Percentiles rank a stretch among this genome's conserved stretches.
Conservation (phyloP, 2,888 invertebrate genomes). For the Steinernema hermaphroditum region DNA sequence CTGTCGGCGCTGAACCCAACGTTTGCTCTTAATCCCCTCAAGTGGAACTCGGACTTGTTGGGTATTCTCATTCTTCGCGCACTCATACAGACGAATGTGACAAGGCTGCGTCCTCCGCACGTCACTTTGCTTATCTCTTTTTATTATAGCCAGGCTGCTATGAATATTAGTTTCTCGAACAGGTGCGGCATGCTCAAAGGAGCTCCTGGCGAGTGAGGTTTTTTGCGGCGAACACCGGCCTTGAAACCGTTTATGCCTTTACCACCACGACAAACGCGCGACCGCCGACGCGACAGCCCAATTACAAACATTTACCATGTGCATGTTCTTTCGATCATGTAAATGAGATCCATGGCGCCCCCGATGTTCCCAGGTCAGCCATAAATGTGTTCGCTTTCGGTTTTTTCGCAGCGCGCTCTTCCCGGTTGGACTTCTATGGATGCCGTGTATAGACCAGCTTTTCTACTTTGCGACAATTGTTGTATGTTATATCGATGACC, state of each 20-base stretch:
- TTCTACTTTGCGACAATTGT: no score
- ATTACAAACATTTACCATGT: constrained; percentile 28
- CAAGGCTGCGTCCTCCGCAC: constrained; percentile 1
- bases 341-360: neutral
- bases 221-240: constrained; percentile 14
- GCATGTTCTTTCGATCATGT: neutral
- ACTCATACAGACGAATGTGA: constrained; percentile 6
- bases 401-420: no score
- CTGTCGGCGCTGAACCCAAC: constrained; percentile 3
- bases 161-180: neutral
- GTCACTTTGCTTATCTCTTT: neutral
- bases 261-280: neutral
- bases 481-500: no score
- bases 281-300: neutral
- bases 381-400: no score
- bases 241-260: constrained; percentile 17
- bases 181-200: constrained; percentile 15
- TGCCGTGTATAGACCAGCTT: no score
- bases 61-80: neutral
- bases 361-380: no score
- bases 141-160: constrained; percentile 18
- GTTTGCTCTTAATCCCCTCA: neutral
- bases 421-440: no score
- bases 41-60: neutral
- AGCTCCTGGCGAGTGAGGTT: neutral